phyloP scores from a whole-genome alignment of 2,797 vertebrate species.

The Syndactyla subalaris region DNA sequence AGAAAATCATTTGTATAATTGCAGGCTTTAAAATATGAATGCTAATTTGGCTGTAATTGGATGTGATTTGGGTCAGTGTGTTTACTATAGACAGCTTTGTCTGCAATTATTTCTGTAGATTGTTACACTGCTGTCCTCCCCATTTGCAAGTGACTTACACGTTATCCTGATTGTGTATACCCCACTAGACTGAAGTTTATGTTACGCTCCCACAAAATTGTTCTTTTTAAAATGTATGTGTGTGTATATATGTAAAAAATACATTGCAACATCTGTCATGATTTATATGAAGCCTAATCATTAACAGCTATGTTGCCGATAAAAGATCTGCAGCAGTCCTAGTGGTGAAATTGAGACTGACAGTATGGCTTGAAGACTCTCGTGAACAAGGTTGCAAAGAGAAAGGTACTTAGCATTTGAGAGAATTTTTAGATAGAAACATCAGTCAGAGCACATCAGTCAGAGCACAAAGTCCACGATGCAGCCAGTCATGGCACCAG shows the following conservation, averaged over 20 bases:
- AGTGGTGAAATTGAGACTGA: neutral
- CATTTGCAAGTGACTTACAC: neutral
- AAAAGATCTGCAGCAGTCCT: constrained; percentile 3
- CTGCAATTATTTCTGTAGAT: neutral
- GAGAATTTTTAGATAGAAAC: neutral
- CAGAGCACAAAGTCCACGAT: neutral
- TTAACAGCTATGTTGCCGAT: neutral
- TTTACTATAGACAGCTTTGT: neutral
- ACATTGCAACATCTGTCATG: neutral
- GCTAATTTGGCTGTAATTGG: neutral
- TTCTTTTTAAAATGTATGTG: neutral
- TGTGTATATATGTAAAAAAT: neutral
- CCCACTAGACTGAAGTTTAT: neutral
- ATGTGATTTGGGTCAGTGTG: neutral
- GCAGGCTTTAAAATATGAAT: neutral
- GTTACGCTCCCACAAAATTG: neutral
- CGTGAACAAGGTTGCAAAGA: neutral
- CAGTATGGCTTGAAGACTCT: neutral
- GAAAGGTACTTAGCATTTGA: neutral
- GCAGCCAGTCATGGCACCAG: neutral
- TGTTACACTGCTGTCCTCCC: rapidly evolving
- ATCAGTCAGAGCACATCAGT: neutral
- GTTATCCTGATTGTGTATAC: neutral
- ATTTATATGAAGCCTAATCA: neutral
- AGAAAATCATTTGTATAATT: neutral